These are phyloP conservation scores for Protophormia terraenovae DNA, from an alignment of 2,888 invertebrate species.

Conservation along the genomic window DNA sequence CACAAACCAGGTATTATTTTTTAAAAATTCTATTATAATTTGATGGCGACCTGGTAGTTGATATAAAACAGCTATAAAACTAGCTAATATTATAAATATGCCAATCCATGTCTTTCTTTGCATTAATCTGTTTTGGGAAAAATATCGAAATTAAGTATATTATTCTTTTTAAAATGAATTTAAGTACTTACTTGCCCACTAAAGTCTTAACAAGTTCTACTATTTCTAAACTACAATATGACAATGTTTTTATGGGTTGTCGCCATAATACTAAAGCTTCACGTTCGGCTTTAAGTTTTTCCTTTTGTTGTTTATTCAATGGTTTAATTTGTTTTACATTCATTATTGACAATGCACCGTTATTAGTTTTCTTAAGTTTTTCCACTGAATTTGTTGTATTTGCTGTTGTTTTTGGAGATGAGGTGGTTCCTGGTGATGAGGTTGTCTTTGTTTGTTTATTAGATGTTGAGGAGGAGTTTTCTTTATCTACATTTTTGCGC, in stretches of 20 bases:
- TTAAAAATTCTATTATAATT: conserved; percentile 77
- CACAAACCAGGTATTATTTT: conserved; percentile 81
- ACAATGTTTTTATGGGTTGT: conserved; percentile 88
- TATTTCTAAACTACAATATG: conserved; percentile 90
- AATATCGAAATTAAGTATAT: too few species aligned
- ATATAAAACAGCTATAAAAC: conserved; percentile 78
- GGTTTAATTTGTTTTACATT: conserved; percentile 66
- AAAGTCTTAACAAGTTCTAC: conserved; percentile 84
- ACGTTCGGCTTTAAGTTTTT: conserved; percentile 84
- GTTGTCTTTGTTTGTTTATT: conserved; percentile 69
- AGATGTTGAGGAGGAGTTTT: too few species aligned
- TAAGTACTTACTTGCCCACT: conserved; percentile 83
- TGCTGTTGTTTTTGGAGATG: conserved; percentile 6
- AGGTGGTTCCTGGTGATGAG: conserved; percentile 22
- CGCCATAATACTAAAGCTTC: conserved; percentile 90
- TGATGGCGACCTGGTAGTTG: conserved; percentile 81
- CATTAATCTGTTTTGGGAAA: conserved; percentile 77
- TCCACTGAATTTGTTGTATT: conserved; percentile 70
- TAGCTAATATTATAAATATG: conserved; percentile 78
- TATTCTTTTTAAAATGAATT: not conserved
- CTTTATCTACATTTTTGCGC: conserved; percentile 69
- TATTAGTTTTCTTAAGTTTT: conserved; percentile 59
- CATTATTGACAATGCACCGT: conserved; percentile 57
- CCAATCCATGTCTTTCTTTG: conserved; percentile 78
- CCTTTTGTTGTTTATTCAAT: conserved; percentile 75